phyloP scores from a whole-genome alignment of 1,140 invertebrate species.

The Platorchestia sp. region DNA sequence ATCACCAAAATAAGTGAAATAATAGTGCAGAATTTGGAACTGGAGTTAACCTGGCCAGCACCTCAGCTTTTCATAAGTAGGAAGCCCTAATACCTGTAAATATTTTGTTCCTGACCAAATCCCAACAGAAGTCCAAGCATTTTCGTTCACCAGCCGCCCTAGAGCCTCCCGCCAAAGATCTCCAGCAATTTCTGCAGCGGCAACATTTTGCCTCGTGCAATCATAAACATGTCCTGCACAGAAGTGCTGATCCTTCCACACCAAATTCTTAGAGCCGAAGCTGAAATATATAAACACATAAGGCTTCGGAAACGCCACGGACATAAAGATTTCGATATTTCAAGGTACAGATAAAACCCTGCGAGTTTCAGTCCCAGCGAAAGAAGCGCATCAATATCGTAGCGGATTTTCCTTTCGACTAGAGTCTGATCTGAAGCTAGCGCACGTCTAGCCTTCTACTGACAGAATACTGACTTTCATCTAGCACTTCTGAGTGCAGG shows the following conservation, averaged over 20 bases:
- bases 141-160: background rate
- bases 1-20: background rate
- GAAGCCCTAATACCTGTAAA: background rate
- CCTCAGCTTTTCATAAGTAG: background rate
- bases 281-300: slow-evolving; percentile 52
- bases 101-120: background rate
- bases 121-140: background rate
- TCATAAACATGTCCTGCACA: slow-evolving; percentile 43
- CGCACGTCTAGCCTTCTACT: background rate
- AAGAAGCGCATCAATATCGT: background rate
- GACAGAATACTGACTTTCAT: background rate
- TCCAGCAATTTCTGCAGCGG: slow-evolving; percentile 38
- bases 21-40: background rate
- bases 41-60: background rate
- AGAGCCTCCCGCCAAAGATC: slow-evolving; percentile 12
- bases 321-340: slow-evolving; percentile 45
- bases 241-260: slow-evolving; percentile 31
- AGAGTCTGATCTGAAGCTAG: background rate
- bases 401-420: background rate
- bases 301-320: slow-evolving; percentile 16
- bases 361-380: background rate
- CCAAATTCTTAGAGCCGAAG: slow-evolving; percentile 25
- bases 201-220: slow-evolving; percentile 39
- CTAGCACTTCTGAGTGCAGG: background rate
- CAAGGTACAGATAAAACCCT: slow-evolving; percentile 18